Evolutionary conservation across 23 tunicate genomes (phyloP).

Genomic region (Ciona savignyi): DNA sequence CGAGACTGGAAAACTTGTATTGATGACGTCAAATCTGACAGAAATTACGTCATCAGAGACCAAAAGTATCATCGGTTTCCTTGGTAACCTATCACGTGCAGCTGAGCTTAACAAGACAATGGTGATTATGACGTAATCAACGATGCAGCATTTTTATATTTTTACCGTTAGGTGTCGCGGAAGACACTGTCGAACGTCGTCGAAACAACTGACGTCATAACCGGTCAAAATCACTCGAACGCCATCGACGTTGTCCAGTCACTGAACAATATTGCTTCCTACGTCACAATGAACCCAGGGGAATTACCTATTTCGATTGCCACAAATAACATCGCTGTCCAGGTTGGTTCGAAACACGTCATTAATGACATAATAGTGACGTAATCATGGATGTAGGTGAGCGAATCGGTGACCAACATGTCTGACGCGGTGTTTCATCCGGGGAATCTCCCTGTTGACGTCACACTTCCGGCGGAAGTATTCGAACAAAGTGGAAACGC

Average conservation of each 20-base stretch:
- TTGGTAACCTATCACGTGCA: not conserved
- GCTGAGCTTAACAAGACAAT: not conserved
- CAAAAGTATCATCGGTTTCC: not conserved
- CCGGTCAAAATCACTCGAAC: not conserved
- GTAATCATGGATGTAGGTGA: not conserved
- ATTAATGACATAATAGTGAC: no score
- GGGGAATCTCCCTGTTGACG: no score
- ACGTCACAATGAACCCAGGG: not conserved
- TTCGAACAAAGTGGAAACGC: not conserved
- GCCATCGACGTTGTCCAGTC: not conserved
- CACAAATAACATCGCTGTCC: not conserved
- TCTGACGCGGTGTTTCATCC: no score
- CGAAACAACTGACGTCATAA: not conserved
- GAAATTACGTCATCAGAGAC: not conserved
- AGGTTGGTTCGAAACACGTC: not conserved
- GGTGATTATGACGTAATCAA: not conserved
- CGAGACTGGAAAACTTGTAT: not conserved
- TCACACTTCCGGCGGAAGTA: not conserved
- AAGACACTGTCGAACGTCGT: not conserved
- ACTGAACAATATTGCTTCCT: not conserved
- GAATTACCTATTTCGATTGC: not conserved
- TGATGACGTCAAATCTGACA: not conserved
- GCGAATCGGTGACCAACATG: not conserved
- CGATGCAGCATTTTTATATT: not conserved
- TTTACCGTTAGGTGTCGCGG: not conserved